Percentiles rank a stretch among this genome's conserved stretches.
Conservation (phyloP, 2,797 vertebrate species). For the Rhynchotus rufescens region DNA sequence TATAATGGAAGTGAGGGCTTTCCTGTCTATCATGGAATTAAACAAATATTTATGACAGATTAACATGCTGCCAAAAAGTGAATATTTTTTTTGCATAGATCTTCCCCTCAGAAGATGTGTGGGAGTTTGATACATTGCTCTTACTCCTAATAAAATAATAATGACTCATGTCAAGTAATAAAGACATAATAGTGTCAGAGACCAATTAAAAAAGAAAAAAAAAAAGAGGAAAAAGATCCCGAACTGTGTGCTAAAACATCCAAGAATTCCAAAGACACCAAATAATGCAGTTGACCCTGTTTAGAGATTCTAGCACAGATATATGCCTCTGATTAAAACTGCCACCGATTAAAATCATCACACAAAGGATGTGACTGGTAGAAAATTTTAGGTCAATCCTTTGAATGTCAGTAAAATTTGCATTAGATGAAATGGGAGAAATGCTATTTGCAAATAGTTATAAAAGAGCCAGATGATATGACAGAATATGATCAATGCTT, state of each 20-base stretch:
- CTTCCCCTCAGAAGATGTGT: not conserved
- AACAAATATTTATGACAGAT: not conserved
- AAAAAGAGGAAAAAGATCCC: not conserved
- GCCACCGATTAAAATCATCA: not conserved
- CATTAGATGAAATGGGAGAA: not conserved
- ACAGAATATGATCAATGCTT: not conserved
- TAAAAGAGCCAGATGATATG: not conserved
- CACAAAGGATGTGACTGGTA: not conserved
- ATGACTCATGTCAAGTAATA: not conserved
- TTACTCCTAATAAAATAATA: not conserved
- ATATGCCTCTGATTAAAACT: not conserved
- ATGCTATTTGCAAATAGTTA: not conserved
- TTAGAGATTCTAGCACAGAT: not conserved
- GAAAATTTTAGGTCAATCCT: not conserved
- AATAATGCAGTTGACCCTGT: not conserved
- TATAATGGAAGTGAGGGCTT: not conserved
- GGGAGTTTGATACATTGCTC: not conserved
- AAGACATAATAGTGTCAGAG: not conserved
- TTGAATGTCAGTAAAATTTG: not conserved
- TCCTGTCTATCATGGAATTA: not conserved
- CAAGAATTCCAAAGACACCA: not conserved
- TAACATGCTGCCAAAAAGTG: not conserved
- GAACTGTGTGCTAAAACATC: not conserved
- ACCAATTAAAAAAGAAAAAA: not conserved
- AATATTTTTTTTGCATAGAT: not conserved